Evolutionary conservation across 2,797 vertebrate species (phyloP).

Genomic region (Neosilurus mollespiculum): DNA sequence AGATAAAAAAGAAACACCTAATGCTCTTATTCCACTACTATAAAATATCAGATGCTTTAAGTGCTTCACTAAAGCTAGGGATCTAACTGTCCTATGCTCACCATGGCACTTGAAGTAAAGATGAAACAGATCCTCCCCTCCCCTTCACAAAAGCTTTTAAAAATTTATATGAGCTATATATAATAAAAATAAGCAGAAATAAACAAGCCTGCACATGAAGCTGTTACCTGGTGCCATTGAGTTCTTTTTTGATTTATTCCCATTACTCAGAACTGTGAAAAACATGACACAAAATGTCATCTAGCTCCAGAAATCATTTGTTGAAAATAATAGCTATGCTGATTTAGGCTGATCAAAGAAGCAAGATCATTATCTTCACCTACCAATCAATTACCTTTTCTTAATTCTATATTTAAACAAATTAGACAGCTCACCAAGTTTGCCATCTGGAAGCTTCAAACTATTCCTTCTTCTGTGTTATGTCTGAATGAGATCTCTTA

Average conservation of each 20-base stretch:
- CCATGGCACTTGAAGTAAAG: background rate
- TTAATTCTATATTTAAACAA: background rate
- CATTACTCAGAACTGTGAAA: background rate
- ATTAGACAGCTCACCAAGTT: background rate
- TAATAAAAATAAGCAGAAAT: background rate
- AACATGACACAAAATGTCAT: background rate
- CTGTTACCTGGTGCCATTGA: background rate
- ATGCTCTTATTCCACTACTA: background rate
- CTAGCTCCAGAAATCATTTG: background rate
- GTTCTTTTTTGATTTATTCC: background rate
- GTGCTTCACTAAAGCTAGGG: background rate
- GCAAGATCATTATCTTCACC: background rate
- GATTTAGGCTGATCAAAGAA: background rate
- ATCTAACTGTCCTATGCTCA: background rate
- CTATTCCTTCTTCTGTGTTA: background rate
- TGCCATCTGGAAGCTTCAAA: background rate
- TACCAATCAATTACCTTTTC: constrained; percentile 14
- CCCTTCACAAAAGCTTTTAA: background rate
- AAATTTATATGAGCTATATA: background rate
- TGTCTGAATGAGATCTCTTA: constrained; percentile 20
- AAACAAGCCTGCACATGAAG: background rate
- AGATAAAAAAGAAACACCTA: background rate
- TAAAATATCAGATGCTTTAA: constrained; percentile 24
- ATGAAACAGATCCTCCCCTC: background rate
- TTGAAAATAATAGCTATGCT: background rate